These are phyloP conservation scores for Scaptomyza hsui DNA, from an alignment of 1,140 invertebrate genomes.

Conservation along the genomic window DNA sequence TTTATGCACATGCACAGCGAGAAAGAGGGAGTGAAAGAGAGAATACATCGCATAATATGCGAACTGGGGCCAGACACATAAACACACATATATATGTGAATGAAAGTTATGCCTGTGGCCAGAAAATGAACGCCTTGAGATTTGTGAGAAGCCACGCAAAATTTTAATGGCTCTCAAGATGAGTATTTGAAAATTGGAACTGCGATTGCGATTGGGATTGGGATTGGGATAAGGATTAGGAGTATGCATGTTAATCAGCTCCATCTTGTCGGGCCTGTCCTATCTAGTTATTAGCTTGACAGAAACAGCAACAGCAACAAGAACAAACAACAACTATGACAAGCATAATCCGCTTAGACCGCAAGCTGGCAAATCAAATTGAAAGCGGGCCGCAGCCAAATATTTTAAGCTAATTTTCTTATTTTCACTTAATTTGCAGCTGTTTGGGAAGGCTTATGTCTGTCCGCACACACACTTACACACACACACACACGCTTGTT, in stretches of 20 bases:
- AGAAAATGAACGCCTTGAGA: slow-evolving; percentile 71
- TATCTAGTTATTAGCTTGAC: slow-evolving; percentile 63
- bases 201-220: neutral
- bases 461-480: slow-evolving; percentile 12
- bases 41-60: slow-evolving; percentile 70
- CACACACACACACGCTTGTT: slow-evolving; percentile 32
- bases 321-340: slow-evolving; percentile 11
- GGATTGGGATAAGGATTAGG: neutral
- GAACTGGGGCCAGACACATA: slow-evolving; percentile 48
- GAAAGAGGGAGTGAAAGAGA: neutral
- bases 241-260: slow-evolving; percentile 1
- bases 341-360: slow-evolving; percentile 32
- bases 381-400: slow-evolving; percentile 57
- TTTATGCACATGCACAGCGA: slow-evolving; percentile 67
- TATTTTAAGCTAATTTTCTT: slow-evolving; percentile 81
- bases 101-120: slow-evolving; percentile 71
- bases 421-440: slow-evolving; percentile 79
- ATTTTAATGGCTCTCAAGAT: slow-evolving; percentile 41
- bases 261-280: slow-evolving; percentile 32
- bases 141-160: slow-evolving; percentile 33
- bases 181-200: slow-evolving; percentile 18
- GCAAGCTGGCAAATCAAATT: slow-evolving; percentile 61
- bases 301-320: slow-evolving; percentile 11
- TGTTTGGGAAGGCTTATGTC: slow-evolving; percentile 35
- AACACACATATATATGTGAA: slow-evolving; percentile 43